Evolutionary conservation across 2,113 vertebrate genomes (phyloP), one percentile per base, ranked within the genome.

Genomic region (Lepisosteus osseus): DNA sequence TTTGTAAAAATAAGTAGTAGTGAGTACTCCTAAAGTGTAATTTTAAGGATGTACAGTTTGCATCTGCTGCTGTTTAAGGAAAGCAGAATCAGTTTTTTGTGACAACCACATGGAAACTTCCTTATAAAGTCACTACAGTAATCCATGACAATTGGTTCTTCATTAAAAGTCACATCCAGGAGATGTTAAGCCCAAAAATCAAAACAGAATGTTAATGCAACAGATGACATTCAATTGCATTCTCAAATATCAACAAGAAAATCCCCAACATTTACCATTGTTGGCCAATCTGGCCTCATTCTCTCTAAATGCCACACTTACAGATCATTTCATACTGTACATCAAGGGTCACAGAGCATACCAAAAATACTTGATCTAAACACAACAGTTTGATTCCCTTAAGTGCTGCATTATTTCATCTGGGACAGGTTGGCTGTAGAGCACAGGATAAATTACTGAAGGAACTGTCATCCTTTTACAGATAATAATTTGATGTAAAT

Each of bases 61-160:
- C 59, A 14, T 17, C 64, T 51, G 67, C 41, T 59, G 71, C 74
- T 74, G 68, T 71, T 78, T 80, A 80, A 42, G 62, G 71, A 71
- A 73, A 55, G 74, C 55, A 72, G 72, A 78, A 66, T 70, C 57
- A 63, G 65, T 69, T 69, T 74, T 67, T 73, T 74, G 57, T 70
- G 67, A 76, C 76, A 78, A 70, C 76, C 72, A 72, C 67, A 69
- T 64, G 67, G 51, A 75, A 72, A 68, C 61, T 70, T 78, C 69
- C 74, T 68, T 69, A 74, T 61, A 40, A 63, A 54, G 56, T 67
- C 70, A 71, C 45, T 61, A 55, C 75, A 70, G 44, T 47, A 63
- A 47, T 73, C 75, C 67, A 47, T 29, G 63, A 61, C 73, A 63
- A 75, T 71, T 72, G 66, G 70, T 72, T 41, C 17, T 57, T 72